Conservation (phyloP, 2,797 vertebrate genomes). For the Scolopax rusticola region DNA sequence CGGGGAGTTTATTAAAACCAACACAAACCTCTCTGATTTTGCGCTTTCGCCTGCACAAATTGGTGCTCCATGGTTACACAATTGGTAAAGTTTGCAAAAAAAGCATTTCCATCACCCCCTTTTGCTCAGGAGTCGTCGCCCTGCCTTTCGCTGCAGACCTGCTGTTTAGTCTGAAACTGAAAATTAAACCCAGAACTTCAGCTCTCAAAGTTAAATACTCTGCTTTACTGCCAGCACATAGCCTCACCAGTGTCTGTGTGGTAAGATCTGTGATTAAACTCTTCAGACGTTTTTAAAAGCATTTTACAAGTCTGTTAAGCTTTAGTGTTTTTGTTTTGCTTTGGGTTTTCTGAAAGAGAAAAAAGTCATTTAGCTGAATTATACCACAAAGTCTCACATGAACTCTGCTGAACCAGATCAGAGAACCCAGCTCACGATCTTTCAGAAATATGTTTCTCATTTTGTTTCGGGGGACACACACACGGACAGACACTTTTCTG, state of each 20-base stretch:
- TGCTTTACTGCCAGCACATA: slow-evolving; percentile 26
- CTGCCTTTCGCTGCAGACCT: slow-evolving; percentile 58
- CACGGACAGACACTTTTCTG: not conserved
- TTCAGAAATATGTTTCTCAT: slow-evolving; percentile 25
- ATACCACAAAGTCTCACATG: not conserved
- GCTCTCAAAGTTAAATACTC: slow-evolving; percentile 46
- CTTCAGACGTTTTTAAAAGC: slow-evolving; percentile 45
- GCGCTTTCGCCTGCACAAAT: not conserved
- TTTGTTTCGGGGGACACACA: not conserved
- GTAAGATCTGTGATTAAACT: slow-evolving; percentile 47
- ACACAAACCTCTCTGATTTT: slow-evolving; percentile 10
- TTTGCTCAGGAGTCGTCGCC: slow-evolving; percentile 31
- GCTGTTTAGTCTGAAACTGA: slow-evolving; percentile 76
- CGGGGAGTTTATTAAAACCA: slow-evolving; percentile 25
- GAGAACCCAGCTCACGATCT: not conserved
- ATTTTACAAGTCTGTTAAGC: slow-evolving; percentile 55
- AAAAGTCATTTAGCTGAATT: not conserved
- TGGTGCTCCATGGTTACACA: not conserved
- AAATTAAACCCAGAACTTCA: slow-evolving; percentile 75
- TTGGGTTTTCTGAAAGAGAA: not conserved
- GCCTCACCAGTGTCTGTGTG: slow-evolving; percentile 53
- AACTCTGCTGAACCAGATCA: not conserved
- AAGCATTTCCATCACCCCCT: slow-evolving; percentile 14
- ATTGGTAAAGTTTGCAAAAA: slow-evolving; percentile 19
- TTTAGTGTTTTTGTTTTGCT: not conserved